These are phyloP conservation scores for Manis javanica DNA, from an alignment of 2,797 vertebrate genomes.

Conservation along the genomic window DNA sequence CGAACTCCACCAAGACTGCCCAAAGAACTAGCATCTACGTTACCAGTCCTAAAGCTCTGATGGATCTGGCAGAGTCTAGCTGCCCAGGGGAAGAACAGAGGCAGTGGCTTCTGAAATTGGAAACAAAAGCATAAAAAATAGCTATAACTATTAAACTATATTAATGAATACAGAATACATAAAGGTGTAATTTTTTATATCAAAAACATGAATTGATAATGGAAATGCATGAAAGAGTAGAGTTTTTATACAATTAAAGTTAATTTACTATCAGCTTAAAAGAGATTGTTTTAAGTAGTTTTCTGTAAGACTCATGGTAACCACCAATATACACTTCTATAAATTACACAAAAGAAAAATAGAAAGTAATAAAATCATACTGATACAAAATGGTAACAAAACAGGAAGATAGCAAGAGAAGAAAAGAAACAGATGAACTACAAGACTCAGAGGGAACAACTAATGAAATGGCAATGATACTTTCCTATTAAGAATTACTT, in stretches of 20 bases:
- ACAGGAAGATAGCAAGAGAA: background rate
- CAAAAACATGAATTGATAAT: background rate
- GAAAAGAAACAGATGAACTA: background rate
- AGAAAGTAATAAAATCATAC: background rate
- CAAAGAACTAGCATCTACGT: background rate
- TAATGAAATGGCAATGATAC: background rate
- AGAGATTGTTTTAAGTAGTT: background rate
- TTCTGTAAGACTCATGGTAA: background rate
- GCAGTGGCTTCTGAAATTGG: background rate
- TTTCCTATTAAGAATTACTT: background rate
- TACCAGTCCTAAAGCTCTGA: background rate
- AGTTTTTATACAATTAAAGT: background rate
- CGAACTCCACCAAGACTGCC: background rate
- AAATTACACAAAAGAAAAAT: background rate
- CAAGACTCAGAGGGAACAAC: background rate
- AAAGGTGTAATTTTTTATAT: background rate
- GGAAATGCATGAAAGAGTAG: background rate
- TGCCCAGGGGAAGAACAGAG: background rate
- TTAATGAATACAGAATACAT: background rate
- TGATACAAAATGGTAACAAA: background rate
- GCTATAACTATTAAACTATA: background rate
- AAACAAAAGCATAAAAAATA: background rate
- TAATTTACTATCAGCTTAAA: background rate
- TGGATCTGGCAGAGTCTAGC: background rate
- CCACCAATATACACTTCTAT: background rate